These are phyloP conservation scores for Pyrocoelia pectoralis DNA, from an alignment of 2,888 invertebrate genomes.

Conservation along the genomic window DNA sequence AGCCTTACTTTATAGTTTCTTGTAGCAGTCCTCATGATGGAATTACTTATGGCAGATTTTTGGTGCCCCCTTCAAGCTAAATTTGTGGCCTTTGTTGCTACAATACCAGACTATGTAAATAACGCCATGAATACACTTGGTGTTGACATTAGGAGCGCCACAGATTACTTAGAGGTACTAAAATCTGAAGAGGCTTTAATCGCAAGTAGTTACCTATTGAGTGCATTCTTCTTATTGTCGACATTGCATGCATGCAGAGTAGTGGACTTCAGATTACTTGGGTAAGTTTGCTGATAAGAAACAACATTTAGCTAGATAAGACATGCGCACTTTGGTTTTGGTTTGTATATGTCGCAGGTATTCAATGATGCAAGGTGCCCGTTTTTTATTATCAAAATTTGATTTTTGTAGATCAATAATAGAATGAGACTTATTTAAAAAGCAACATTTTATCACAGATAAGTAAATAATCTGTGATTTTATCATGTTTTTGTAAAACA, in stretches of 20 bases:
- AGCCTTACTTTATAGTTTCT: conserved; percentile 45
- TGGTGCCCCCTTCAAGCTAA: conserved; percentile 55
- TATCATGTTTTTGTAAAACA: no score
- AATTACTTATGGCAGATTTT: conserved; percentile 53
- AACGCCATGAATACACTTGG: conserved; percentile 39
- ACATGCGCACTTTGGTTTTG: no score
- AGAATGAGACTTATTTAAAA: no score
- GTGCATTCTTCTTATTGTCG: conserved; percentile 45
- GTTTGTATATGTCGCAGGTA: no score
- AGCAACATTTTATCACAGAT: no score
- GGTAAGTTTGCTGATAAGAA: no score
- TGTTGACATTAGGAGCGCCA: no score
- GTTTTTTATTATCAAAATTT: no score
- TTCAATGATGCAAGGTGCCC: no score
- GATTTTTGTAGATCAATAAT: no score
- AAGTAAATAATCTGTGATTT: no score
- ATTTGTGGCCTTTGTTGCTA: conserved; percentile 41
- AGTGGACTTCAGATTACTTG: conserved; percentile 44
- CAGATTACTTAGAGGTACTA: conserved; percentile 41
- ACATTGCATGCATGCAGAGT: conserved; percentile 43
- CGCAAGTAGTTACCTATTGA: conserved; percentile 49
- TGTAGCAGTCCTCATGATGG: conserved; percentile 50
- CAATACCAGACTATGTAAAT: conserved; percentile 45
- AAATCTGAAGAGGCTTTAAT: conserved; percentile 42
- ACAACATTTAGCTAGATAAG: no score